A percentile compares a stretch with the other conserved stretches of the same genome.
Conservation (phyloP, 2,888 invertebrate genomes). For the Sesia bembeciformis region DNA sequence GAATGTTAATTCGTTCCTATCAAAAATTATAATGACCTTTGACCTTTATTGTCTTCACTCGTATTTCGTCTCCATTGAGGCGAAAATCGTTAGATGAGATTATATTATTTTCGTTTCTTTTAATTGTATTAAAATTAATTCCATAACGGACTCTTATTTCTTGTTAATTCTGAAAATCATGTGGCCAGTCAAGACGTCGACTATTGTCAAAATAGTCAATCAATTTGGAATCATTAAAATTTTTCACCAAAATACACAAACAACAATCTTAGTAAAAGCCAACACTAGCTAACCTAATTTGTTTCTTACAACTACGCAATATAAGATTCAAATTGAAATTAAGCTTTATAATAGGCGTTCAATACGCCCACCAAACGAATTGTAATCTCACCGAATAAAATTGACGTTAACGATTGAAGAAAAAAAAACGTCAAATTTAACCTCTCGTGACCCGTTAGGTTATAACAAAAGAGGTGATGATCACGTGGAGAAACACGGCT, state of each 20-base stretch:
- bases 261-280: slow-evolving; percentile 6
- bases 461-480: slow-evolving; percentile 27
- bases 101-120: too few species aligned
- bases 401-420: slow-evolving; percentile 36
- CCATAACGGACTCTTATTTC: slow-evolving; percentile 1
- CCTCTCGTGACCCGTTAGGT: slow-evolving; percentile 18
- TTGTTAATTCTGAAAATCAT: background rate
- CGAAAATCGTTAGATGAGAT: too few species aligned
- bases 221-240: slow-evolving; percentile 47
- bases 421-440: slow-evolving; percentile 13
- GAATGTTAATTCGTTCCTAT: too few species aligned
- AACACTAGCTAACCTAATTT: background rate
- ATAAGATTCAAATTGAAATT: slow-evolving; percentile 2
- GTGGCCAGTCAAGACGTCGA: slow-evolving; percentile 3
- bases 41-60: too few species aligned
- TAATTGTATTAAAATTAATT: too few species aligned
- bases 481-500: slow-evolving; percentile 16
- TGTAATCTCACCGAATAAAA: slow-evolving; percentile 58
- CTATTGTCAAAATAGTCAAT: slow-evolving; percentile 21
- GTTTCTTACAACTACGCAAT: background rate
- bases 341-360: slow-evolving; percentile 1
- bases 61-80: too few species aligned
- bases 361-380: slow-evolving; percentile 17
- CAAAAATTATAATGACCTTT: too few species aligned
- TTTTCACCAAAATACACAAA: slow-evolving; percentile 22